Percentiles rank a stretch among this genome's conserved stretches.
Evolutionary conservation across 2,888 invertebrate species (phyloP).

Genomic region (Dione juno): DNA sequence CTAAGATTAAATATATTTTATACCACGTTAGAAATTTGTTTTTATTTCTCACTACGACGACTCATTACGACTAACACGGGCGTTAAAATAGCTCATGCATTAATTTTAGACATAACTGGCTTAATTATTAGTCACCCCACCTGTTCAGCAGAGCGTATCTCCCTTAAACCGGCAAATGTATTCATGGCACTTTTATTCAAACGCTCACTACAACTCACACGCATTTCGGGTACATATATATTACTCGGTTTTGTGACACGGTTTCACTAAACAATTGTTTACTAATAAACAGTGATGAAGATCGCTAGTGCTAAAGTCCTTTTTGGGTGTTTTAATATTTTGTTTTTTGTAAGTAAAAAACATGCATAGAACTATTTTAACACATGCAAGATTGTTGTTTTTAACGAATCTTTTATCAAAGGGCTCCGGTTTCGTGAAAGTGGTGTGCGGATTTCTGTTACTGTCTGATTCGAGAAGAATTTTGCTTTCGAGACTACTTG

Average conservation of each 20-base stretch:
- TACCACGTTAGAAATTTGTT: constrained; percentile 2
- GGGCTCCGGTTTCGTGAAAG: constrained; percentile 86
- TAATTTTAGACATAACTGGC: constrained; percentile 78
- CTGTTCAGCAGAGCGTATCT: constrained; percentile 81
- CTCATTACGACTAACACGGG: constrained; percentile 3
- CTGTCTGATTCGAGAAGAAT: constrained; percentile 88
- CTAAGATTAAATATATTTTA: constrained; percentile 6
- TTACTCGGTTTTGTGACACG: constrained; percentile 41
- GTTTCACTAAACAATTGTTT: constrained; percentile 28
- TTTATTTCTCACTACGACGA: constrained; percentile 30
- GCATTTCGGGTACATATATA: constrained; percentile 49
- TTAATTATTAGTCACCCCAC: constrained; percentile 84
- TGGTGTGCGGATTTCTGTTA: constrained; percentile 88
- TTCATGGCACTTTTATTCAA: constrained; percentile 74
- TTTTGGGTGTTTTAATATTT: constrained; percentile 86
- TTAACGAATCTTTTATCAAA: constrained; percentile 46
- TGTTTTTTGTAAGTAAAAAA: constrained; percentile 84
- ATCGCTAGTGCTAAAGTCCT: constrained; percentile 85
- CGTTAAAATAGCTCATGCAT: constrained; percentile 54
- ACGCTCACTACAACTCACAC: constrained; percentile 58
- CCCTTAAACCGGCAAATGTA: constrained; percentile 80
- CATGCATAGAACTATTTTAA: not conserved
- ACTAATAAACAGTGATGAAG: constrained; percentile 59
- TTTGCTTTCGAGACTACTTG: constrained; percentile 88
- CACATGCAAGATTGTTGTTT: not conserved